Conservation (phyloP, 2,113 vertebrate genomes). For the Telmatochromis bifrenatus region DNA sequence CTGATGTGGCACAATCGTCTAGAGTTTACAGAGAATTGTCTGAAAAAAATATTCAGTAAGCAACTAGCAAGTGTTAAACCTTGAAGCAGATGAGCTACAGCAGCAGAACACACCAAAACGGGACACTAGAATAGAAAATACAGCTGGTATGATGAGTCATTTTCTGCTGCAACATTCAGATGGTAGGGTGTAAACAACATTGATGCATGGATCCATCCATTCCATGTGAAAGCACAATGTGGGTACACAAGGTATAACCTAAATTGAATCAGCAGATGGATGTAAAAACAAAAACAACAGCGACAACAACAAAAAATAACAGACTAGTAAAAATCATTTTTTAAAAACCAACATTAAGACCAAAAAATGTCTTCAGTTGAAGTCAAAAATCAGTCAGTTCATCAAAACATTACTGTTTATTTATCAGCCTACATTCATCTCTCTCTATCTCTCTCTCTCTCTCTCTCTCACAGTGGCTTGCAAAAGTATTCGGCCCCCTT, state of each 20-base stretch:
- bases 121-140: background rate
- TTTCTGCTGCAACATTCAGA: background rate
- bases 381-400: background rate
- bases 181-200: background rate
- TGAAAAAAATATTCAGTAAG: background rate
- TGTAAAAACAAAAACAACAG: background rate
- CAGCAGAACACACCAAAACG: background rate
- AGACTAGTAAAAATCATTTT: background rate
- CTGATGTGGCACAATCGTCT: background rate
- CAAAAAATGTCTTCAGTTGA: background rate
- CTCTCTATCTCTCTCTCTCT: accelerated
- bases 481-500: too few species aligned
- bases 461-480: too few species aligned
- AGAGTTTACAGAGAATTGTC: background rate
- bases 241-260: background rate
- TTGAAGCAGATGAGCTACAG: background rate
- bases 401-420: background rate
- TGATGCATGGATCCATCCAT: background rate
- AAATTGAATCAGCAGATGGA: background rate
- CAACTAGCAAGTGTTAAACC: background rate
- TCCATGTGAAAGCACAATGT: background rate
- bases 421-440: background rate
- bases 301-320: background rate
- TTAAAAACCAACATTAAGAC: background rate
- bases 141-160: background rate